phyloP scores from a whole-genome alignment of 2,888 invertebrate species.

The Euclidia mi region DNA sequence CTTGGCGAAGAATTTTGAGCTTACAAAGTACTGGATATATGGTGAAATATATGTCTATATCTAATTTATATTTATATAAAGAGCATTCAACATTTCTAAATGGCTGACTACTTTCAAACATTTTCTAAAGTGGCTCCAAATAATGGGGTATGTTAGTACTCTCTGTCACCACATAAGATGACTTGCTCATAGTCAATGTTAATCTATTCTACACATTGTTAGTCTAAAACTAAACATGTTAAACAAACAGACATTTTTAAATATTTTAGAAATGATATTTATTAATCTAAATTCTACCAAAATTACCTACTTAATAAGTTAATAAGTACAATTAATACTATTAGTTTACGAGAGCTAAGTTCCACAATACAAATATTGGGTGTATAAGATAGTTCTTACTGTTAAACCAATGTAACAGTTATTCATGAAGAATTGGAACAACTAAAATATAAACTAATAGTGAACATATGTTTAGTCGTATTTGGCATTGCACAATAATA shows the following conservation, averaged over 20 bases:
- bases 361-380: slow-evolving; percentile 69
- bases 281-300: slow-evolving; percentile 87
- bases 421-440: slow-evolving; percentile 67
- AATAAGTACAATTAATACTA: slow-evolving; percentile 87
- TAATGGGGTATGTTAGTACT: slow-evolving; percentile 84
- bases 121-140: slow-evolving; percentile 73
- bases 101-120: slow-evolving; percentile 76
- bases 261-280: slow-evolving; percentile 88
- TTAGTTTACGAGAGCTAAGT: slow-evolving; percentile 83
- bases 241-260: slow-evolving; percentile 89
- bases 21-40: slow-evolving; percentile 72
- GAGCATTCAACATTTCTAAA: slow-evolving; percentile 76
- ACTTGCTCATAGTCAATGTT: slow-evolving; percentile 76
- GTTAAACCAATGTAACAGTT: slow-evolving; percentile 72
- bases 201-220: slow-evolving; percentile 89
- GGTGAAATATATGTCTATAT: slow-evolving; percentile 66
- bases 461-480: slow-evolving; percentile 76
- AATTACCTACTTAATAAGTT: slow-evolving; percentile 82
- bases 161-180: slow-evolving; percentile 69
- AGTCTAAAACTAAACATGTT: slow-evolving; percentile 90
- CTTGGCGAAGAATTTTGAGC: slow-evolving; percentile 83
- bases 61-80: slow-evolving; percentile 72
- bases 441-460: slow-evolving; percentile 77
- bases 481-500: slow-evolving; percentile 77
- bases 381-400: slow-evolving; percentile 70